These are phyloP conservation scores for Drosophila littoralis DNA, from an alignment of 1,140 invertebrate genomes.

Conservation along the genomic window DNA sequence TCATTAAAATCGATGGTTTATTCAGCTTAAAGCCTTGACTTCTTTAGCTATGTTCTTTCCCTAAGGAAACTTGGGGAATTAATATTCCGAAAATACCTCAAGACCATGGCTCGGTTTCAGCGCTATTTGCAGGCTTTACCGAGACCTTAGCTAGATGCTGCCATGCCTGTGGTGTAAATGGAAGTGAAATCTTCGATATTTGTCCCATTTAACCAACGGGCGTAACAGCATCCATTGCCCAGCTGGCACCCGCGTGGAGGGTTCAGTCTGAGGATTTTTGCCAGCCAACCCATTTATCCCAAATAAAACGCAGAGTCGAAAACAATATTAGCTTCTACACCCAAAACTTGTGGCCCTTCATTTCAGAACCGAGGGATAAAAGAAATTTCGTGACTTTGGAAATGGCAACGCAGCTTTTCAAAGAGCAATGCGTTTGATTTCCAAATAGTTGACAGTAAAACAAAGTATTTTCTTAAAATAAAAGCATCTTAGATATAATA, in stretches of 20 bases:
- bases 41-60: no score
- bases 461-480: neutral
- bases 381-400: neutral
- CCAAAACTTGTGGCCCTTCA: neutral
- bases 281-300: constrained; percentile 34
- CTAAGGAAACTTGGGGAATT: no score
- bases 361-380: neutral
- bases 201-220: neutral
- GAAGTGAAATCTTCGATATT: neutral
- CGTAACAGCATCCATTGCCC: constrained; percentile 32
- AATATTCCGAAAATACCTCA: constrained; percentile 10
- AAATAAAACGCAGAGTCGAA: constrained; percentile 1
- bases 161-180: neutral
- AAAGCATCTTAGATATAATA: neutral
- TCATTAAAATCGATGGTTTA: no score
- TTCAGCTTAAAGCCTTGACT: neutral
- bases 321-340: neutral
- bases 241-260: constrained; percentile 49
- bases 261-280: constrained; percentile 50
- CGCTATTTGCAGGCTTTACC: neutral
- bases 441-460: neutral
- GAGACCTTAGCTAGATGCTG: constrained; percentile 38
- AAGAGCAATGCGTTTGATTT: neutral
- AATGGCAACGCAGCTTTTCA: neutral
- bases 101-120: constrained; percentile 34